Percentiles rank a stretch among this genome's conserved stretches.
These are phyloP conservation scores for Sebastes hubbsi DNA, from an alignment of 2,797 vertebrate species.

Conservation along the genomic window DNA sequence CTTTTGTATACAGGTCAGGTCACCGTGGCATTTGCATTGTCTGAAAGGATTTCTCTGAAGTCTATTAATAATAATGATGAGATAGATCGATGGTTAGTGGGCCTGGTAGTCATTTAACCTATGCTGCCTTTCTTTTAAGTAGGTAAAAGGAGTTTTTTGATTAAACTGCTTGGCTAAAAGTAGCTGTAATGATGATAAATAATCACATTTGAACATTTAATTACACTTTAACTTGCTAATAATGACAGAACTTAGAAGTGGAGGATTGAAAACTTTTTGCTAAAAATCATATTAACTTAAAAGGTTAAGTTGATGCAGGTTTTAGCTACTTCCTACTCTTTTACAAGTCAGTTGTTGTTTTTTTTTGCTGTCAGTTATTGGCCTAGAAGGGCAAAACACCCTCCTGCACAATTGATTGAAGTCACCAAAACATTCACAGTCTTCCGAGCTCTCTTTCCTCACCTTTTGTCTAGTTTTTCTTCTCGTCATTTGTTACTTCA, in stretches of 20 bases:
- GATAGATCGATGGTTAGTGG: accelerated
- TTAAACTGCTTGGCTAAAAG: background rate
- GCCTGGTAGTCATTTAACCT: background rate
- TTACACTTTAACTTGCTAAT: too few relatives aligned
- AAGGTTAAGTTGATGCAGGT: background rate
- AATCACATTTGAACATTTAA: background rate
- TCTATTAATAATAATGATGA: background rate
- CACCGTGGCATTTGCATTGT: background rate
- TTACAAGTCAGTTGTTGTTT: background rate
- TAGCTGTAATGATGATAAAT: background rate
- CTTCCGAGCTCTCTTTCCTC: background rate
- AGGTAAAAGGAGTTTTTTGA: too few relatives aligned
- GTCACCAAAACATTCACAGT: background rate
- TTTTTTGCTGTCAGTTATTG: background rate
- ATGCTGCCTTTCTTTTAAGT: background rate
- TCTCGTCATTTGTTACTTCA: background rate
- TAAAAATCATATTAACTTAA: background rate
- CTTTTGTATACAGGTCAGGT: background rate
- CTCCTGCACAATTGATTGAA: background rate
- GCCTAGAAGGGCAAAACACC: background rate
- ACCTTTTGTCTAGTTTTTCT: constrained; percentile 16
- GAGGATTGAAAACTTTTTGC: background rate
- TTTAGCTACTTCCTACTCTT: background rate
- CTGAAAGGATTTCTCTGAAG: background rate
- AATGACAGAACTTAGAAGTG: too few relatives aligned